Conservation (phyloP, 2,113 vertebrate species). For the Ochotona curzoniae region DNA sequence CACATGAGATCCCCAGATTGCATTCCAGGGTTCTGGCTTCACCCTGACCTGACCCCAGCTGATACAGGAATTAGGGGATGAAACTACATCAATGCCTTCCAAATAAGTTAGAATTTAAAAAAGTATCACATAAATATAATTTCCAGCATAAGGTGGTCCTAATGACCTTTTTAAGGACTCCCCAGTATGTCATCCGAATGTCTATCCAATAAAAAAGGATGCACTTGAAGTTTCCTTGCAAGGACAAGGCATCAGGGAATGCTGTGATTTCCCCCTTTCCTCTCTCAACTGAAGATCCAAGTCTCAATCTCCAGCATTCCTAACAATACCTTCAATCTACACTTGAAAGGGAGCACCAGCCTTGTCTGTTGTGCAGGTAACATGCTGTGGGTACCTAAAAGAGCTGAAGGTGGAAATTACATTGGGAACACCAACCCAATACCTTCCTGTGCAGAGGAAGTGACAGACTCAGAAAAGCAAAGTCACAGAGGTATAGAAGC, state of each 20-base stretch:
- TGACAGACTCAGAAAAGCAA: too few species aligned
- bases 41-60: too few species aligned
- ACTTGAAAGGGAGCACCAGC: not conserved
- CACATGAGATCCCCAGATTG: too few species aligned
- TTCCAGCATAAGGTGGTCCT: slow-evolving; percentile 42
- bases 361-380: not conserved
- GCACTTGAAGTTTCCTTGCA: not conserved
- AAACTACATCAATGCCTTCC: too few species aligned
- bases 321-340: not conserved
- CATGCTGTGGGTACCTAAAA: not conserved
- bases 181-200: not conserved
- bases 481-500: not conserved
- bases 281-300: not conserved
- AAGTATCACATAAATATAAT: slow-evolving; percentile 43
- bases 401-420: not conserved
- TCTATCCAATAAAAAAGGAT: not conserved
- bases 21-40: too few species aligned
- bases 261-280: not conserved
- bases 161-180: not conserved
- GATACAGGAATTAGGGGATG: too few species aligned
- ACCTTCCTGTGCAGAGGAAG: not conserved
- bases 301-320: not conserved
- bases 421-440: not conserved
- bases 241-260: not conserved
- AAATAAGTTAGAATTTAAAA: too few species aligned